Percentiles rank a stretch among this genome's conserved stretches.
Evolutionary conservation across 2,888 invertebrate species (phyloP).

Genomic region (Papilio gigon): DNA sequence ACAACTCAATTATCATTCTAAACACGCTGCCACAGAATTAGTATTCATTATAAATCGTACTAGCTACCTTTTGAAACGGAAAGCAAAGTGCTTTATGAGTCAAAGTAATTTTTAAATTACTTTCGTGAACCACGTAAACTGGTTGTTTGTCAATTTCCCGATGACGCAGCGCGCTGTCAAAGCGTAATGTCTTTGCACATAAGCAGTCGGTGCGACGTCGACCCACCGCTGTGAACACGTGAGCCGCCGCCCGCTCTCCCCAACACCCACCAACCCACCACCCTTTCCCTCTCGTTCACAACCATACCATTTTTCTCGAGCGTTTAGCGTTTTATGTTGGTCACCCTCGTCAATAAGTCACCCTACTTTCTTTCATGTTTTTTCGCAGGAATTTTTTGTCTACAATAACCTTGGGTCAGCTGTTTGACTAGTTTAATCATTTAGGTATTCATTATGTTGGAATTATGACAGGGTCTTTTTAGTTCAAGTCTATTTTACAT

Average conservation of each 20-base stretch:
- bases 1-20: background rate
- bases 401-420: constrained; percentile 69
- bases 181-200: constrained; percentile 70
- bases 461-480: background rate
- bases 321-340: constrained; percentile 60
- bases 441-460: background rate
- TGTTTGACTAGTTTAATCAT: constrained; percentile 53
- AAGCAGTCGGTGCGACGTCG: constrained; percentile 66
- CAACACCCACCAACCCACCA: constrained; percentile 44
- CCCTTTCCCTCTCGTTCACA: constrained; percentile 50
- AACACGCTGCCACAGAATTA: background rate
- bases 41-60: background rate
- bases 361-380: constrained; percentile 63
- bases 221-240: constrained; percentile 40
- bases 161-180: constrained; percentile 72
- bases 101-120: background rate
- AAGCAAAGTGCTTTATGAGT: constrained; percentile 2
- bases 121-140: constrained; percentile 53
- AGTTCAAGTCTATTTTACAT: no score
- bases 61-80: background rate
- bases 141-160: constrained; percentile 73
- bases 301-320: constrained; percentile 71
- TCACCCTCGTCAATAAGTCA: constrained; percentile 53
- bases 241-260: constrained; percentile 40
- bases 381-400: constrained; percentile 59